These are phyloP conservation scores for Pelobates cultripes DNA, from an alignment of 2,797 vertebrate genomes.

Conservation along the genomic window DNA sequence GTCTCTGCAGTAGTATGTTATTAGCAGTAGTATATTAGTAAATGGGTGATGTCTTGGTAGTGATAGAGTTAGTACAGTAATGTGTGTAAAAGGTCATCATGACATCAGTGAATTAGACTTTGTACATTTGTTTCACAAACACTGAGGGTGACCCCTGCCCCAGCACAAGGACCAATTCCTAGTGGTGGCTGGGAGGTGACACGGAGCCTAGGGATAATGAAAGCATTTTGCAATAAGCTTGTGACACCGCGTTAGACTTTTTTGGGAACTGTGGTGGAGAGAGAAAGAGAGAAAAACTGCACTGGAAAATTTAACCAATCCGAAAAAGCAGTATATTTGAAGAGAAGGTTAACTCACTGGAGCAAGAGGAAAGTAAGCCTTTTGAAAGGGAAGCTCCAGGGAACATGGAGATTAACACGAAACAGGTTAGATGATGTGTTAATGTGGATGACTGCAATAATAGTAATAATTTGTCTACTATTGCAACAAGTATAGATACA, in stretches of 20 bases:
- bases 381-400: too few species aligned
- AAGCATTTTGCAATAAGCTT: slow-evolving; percentile 16
- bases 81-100: slow-evolving; percentile 42
- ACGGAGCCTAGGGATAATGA: slow-evolving; percentile 5
- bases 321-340: too few species aligned
- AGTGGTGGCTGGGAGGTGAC: slow-evolving; percentile 1
- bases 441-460: too few species aligned
- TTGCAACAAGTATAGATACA: neutral
- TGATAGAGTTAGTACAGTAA: slow-evolving; percentile 8
- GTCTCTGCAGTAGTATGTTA: too few species aligned
- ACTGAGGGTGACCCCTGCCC: slow-evolving; percentile 3
- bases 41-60: too few species aligned
- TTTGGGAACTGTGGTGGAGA: neutral
- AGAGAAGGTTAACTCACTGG: neutral
- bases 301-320: too few species aligned
- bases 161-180: neutral
- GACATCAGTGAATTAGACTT: slow-evolving; percentile 26
- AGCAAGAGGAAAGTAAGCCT: neutral
- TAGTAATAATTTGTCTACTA: too few species aligned
- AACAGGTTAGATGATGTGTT: slow-evolving; percentile 10
- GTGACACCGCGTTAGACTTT: neutral
- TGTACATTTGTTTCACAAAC: slow-evolving; percentile 38
- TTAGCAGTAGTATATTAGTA: too few species aligned
- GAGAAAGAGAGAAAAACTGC: too few species aligned
- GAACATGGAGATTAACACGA: slow-evolving; percentile 9